These are phyloP conservation scores for Phrynosoma platyrhinos DNA, from an alignment of 2,113 vertebrate species.

Conservation along the genomic window DNA sequence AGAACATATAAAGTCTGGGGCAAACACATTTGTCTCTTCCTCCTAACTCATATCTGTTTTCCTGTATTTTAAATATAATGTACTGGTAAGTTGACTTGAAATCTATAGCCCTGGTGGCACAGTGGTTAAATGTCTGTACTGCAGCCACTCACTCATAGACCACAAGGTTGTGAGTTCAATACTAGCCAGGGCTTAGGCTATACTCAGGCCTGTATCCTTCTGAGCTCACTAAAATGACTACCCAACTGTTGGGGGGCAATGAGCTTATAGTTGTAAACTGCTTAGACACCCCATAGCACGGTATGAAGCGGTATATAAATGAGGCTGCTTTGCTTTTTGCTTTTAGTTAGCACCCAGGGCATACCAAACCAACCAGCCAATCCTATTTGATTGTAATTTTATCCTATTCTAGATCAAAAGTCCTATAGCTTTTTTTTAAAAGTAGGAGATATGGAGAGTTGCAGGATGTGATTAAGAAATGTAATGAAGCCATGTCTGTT, in stretches of 20 bases:
- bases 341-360: not conserved
- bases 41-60: not conserved
- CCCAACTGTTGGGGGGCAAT: too few species aligned
- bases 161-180: too few species aligned
- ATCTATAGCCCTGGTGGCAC: not conserved
- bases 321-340: too few species aligned
- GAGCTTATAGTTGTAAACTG: too few species aligned
- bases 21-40: not conserved
- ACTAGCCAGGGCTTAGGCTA: too few species aligned
- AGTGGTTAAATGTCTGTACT: too few species aligned
- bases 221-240: too few species aligned
- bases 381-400: not conserved
- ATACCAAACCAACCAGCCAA: too few species aligned
- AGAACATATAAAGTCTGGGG: not conserved
- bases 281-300: too few species aligned
- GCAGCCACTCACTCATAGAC: too few species aligned
- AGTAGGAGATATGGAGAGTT: not conserved
- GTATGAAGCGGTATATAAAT: too few species aligned
- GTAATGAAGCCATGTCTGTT: not conserved
- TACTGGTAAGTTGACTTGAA: not conserved
- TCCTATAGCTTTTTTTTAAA: not conserved
- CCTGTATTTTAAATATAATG: not conserved
- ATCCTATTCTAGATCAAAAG: not conserved
- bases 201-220: too few species aligned
- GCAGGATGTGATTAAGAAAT: not conserved